These are phyloP conservation scores for Pedetes capensis DNA, from an alignment of 2,113 vertebrate species.

Conservation along the genomic window DNA sequence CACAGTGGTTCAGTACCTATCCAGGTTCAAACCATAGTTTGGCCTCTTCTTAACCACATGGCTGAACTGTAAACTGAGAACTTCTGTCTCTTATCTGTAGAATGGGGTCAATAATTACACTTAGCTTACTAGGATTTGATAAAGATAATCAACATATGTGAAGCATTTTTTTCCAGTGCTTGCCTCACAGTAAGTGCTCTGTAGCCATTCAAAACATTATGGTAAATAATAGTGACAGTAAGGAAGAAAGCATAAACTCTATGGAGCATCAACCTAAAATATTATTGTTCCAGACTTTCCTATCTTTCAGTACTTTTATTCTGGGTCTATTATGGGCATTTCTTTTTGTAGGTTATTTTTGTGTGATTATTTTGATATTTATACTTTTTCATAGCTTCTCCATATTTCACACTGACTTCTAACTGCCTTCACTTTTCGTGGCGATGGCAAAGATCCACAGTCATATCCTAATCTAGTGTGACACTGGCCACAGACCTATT, in stretches of 20 bases:
- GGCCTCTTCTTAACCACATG: neutral
- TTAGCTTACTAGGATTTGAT: neutral
- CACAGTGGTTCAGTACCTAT: neutral
- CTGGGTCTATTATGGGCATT: neutral
- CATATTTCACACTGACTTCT: conserved; percentile 59
- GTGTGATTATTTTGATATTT: conserved; percentile 36
- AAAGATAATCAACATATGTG: neutral
- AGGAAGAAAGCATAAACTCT: neutral
- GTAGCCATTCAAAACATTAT: neutral
- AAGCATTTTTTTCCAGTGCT: neutral
- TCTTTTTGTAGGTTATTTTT: neutral
- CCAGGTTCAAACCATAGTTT: neutral
- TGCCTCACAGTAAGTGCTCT: neutral
- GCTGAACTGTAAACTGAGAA: neutral
- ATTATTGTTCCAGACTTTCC: neutral
- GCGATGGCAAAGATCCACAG: conserved; percentile 58
- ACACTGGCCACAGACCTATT: conserved; percentile 69
- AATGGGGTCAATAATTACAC: neutral
- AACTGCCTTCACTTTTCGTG: conserved; percentile 63
- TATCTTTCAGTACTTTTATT: neutral
- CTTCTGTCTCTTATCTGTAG: neutral
- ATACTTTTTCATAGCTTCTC: neutral
- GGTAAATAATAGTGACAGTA: neutral
- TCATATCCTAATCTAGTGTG: conserved; percentile 73
- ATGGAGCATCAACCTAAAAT: neutral